Evolutionary conservation across 2,888 invertebrate species (phyloP).

Genomic region (Petrophora chlorosata): DNA sequence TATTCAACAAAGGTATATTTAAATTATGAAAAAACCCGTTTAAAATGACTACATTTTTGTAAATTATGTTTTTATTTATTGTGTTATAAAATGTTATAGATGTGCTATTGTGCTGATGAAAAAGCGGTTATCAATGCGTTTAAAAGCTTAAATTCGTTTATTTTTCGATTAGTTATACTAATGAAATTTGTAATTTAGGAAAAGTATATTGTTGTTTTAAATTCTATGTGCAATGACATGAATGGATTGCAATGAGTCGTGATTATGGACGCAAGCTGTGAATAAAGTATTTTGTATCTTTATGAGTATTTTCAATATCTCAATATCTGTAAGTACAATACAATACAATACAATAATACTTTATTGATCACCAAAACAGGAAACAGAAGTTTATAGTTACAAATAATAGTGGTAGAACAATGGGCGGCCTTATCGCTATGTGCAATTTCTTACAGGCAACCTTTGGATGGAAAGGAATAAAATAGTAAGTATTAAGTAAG

Average conservation of each 20-base stretch:
- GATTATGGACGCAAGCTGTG: slow-evolving; percentile 17
- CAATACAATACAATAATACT: too few species aligned
- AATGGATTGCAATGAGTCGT: slow-evolving; percentile 13
- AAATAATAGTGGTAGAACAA: background rate
- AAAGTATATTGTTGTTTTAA: slow-evolving; percentile 32
- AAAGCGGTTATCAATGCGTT: slow-evolving; percentile 24
- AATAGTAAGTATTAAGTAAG: too few species aligned
- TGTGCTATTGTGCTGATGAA: slow-evolving; percentile 27
- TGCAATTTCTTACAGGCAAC: background rate
- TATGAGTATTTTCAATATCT: background rate
- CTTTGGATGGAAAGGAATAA: too few species aligned
- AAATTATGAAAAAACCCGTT: background rate
- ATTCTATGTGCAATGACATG: slow-evolving; percentile 28
- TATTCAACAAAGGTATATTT: too few species aligned
- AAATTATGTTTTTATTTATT: slow-evolving; percentile 8
- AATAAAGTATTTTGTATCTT: slow-evolving; percentile 33
- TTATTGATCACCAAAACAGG: too few species aligned
- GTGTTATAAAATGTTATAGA: slow-evolving; percentile 11
- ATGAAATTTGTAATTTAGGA: slow-evolving; percentile 48
- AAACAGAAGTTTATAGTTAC: too few species aligned
- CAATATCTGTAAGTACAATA: too few species aligned
- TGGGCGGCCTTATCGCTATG: background rate
- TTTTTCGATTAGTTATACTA: slow-evolving; percentile 45
- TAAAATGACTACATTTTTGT: background rate
- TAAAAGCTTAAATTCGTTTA: slow-evolving; percentile 41